Evolutionary conservation across 2,113 vertebrate genomes (phyloP).

Genomic region (Neoarius graeffei): DNA sequence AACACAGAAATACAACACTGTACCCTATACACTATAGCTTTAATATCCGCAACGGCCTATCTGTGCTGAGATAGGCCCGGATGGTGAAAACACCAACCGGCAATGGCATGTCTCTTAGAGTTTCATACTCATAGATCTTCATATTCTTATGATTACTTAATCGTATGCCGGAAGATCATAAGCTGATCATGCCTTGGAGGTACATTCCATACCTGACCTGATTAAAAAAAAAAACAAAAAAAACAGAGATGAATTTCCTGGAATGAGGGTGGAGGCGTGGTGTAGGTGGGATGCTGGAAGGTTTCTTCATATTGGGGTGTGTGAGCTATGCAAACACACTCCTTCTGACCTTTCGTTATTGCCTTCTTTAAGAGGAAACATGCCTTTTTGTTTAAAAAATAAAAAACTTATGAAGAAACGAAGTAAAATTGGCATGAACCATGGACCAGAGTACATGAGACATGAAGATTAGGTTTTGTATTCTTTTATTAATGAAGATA

Average conservation of each 20-base stretch:
- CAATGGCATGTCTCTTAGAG: background rate
- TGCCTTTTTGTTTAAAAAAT: background rate
- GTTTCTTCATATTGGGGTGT: background rate
- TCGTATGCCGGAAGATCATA: background rate
- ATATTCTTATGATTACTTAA: slow-evolving; percentile 6
- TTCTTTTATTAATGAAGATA: background rate
- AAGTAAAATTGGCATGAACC: background rate
- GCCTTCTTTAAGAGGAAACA: background rate
- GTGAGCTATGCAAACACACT: slow-evolving; percentile 11
- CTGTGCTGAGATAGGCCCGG: background rate
- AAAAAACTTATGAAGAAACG: background rate
- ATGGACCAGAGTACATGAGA: background rate
- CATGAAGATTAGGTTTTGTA: background rate
- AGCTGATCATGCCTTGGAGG: slow-evolving; percentile 2
- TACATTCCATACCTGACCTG: slow-evolving; percentile 3
- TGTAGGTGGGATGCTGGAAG: background rate
- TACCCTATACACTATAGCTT: background rate
- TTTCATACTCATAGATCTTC: background rate
- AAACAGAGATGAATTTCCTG: background rate
- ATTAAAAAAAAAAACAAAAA: background rate
- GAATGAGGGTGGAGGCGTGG: background rate
- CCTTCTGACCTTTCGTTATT: background rate
- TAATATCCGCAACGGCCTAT: background rate
- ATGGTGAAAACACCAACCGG: background rate
- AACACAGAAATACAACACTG: background rate